Percentiles rank a stretch among this genome's conserved stretches.
Evolutionary conservation across 2,797 vertebrate species (phyloP).

Genomic region (Odontamblyopus rebecca): DNA sequence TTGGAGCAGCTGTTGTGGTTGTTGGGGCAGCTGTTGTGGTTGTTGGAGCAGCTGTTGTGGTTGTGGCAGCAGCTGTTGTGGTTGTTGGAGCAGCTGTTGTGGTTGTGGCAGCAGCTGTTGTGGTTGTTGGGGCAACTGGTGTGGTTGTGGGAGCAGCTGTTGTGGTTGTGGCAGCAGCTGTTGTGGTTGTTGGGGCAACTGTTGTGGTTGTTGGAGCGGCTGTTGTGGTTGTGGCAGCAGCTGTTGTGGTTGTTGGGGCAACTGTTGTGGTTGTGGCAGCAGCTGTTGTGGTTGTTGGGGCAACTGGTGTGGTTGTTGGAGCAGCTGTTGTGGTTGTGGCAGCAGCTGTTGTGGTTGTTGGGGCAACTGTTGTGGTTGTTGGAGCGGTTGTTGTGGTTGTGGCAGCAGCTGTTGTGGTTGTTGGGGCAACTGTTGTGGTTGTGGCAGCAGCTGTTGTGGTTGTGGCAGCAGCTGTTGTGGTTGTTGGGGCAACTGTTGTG

Average conservation of each 20-base stretch:
- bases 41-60: not conserved
- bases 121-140: not conserved
- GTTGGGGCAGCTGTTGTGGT: too few species aligned
- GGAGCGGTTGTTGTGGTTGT: not conserved
- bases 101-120: not conserved
- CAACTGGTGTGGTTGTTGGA: not conserved
- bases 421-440: not conserved
- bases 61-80: not conserved
- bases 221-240: not conserved
- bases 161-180: not conserved
- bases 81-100: not conserved
- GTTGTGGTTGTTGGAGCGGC: not conserved
- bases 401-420: not conserved
- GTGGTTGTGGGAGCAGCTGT: not conserved
- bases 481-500: too few species aligned
- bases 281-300: not conserved
- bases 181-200: not conserved
- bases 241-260: not conserved
- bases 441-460: too few species aligned
- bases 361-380: not conserved
- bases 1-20: not conserved
- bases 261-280: not conserved
- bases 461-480: too few species aligned
- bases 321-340: not conserved
- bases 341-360: too few species aligned